phyloP scores from a whole-genome alignment of 2,113 vertebrate species.

The Herpetotheres cachinnans region DNA sequence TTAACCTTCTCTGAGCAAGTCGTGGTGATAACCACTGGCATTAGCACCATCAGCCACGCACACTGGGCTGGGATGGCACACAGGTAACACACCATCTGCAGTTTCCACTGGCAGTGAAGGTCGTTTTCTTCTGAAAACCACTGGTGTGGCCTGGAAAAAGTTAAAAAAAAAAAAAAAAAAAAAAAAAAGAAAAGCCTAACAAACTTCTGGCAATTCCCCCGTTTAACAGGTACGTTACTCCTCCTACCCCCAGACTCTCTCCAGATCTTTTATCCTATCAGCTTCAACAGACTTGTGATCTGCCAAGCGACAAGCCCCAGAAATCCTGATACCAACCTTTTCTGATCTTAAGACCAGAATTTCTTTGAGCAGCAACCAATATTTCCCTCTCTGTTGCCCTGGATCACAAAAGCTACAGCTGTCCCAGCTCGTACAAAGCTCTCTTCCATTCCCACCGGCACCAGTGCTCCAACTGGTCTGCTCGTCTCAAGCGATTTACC shows the following conservation, averaged over 20 bases:
- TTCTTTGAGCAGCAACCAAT: background rate
- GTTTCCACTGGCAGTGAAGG: background rate
- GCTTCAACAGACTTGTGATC: background rate
- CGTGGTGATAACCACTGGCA: rapidly evolving
- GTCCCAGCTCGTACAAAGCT: rapidly evolving
- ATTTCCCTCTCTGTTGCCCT: background rate
- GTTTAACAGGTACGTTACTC: background rate
- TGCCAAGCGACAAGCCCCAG: background rate
- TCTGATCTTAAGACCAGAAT: background rate
- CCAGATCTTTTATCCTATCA: background rate
- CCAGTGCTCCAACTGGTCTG: background rate
- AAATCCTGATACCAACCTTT: background rate
- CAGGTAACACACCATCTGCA: background rate
- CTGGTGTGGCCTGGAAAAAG: background rate
- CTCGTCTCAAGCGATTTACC: too few species aligned
- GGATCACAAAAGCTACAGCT: background rate
- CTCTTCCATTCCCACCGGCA: background rate
- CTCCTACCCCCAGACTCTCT: background rate
- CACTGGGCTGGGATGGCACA: background rate
- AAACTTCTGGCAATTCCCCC: background rate
- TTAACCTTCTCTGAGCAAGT: background rate
- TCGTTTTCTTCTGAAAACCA: background rate
- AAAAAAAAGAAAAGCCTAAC: too few species aligned
- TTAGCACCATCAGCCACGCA: rapidly evolving
- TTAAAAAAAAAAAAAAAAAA: background rate